Evolutionary conservation across 2,113 vertebrate genomes (phyloP), one percentile per base, ranked within the genome.

Genomic region (Rhinichthys klamathensis): DNA sequence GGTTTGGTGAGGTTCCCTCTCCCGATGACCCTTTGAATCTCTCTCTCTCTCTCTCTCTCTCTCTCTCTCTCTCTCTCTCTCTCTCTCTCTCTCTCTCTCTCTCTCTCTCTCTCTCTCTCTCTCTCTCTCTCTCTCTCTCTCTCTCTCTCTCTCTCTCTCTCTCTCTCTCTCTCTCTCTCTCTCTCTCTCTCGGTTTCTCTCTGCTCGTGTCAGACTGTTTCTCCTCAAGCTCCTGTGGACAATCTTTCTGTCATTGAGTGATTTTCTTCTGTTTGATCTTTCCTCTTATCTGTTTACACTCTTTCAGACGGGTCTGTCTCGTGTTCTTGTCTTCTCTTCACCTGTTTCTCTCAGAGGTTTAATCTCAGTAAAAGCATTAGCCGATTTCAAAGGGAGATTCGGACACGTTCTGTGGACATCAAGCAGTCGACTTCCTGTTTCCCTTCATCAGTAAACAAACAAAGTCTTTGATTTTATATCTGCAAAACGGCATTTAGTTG

Each of bases 61-160:
- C 60, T 84, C 73, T 87, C 82, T 73, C 83, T 78, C 69, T 49
- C 67, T 35, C 60, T 18, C 32, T 46, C 60, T 78, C 69, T 15
- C 65, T 23, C 60, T 84, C 73, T 49, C 67, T 21, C 60, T 84
- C 73, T 49, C 67, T 21, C 60, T 84, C 73, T 87, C 82, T 73
- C 83, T 78, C 69, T 49, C 67, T 35, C 60, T 18, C 32, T 46
- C 60, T 78, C 69, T 15, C 65, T 23, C 60, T 84, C 73, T 49
- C 67, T 21, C 60, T 84, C 73, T 49, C 67, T 21, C 60, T 84
- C 73, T 87, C 82, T 73, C 83, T 78, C 69, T 49, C 67, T 35
- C 60, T 49, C 67, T 21, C 60, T 84, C 65, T 87, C 82, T 73
- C 83, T 78, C n/a, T 49, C 67, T 21, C 60, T 84, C 65, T 87